Evolutionary conservation across 2,888 invertebrate genomes (phyloP).

Genomic region (Plagiodera versicolora): DNA sequence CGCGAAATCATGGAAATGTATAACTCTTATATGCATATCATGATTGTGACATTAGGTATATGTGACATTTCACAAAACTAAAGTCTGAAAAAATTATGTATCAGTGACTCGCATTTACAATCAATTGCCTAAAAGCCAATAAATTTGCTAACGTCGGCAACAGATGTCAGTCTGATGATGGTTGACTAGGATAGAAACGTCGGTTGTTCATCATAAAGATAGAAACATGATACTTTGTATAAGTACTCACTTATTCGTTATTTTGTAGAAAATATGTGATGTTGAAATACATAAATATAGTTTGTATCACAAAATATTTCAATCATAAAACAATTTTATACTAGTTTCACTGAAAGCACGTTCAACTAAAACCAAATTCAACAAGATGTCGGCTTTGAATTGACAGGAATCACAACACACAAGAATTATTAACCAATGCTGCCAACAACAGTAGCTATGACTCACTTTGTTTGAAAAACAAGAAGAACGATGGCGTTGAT

Average conservation of each 20-base stretch:
- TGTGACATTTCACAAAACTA: too few species aligned
- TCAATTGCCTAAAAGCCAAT: too few species aligned
- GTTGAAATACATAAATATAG: neutral
- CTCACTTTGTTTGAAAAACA: neutral
- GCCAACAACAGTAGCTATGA: neutral
- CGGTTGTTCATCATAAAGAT: too few species aligned
- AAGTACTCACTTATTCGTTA: neutral
- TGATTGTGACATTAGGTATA: too few species aligned
- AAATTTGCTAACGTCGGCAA: too few species aligned
- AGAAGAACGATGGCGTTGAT: neutral
- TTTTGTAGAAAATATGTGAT: neutral
- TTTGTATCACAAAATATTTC: neutral
- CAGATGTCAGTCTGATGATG: too few species aligned
- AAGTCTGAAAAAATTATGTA: too few species aligned
- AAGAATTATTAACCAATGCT: neutral
- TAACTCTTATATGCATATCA: too few species aligned
- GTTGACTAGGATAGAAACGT: too few species aligned
- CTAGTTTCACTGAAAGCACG: neutral
- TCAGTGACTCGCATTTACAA: too few species aligned
- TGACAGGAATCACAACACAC: neutral
- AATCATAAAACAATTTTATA: neutral
- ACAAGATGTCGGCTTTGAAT: neutral
- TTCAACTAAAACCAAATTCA: neutral
- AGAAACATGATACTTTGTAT: too few species aligned
- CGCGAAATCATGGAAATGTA: too few species aligned